Evolutionary conservation across 2,797 vertebrate genomes (phyloP), one percentile per base, ranked within the genome.

Genomic region (Nothura maculosa): DNA sequence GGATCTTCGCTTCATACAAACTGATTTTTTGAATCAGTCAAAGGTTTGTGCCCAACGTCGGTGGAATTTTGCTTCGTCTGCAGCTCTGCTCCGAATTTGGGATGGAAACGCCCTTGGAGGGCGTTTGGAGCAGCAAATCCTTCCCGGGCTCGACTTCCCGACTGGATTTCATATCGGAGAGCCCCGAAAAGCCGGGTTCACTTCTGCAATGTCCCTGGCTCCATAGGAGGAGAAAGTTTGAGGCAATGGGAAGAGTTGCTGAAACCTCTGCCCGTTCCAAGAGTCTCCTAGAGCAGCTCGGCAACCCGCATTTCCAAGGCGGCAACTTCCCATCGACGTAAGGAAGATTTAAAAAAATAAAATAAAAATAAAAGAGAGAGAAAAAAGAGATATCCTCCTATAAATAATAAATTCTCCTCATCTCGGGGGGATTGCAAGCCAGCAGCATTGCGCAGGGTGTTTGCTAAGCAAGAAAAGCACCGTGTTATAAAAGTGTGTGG

Each of bases 1-100:
- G 96, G 97, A 97, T 97, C 95, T 97, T 91, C 72, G 95, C 79
- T 96, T 88, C 80, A 66, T 36, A 78, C 20, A 69, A 94, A 72
- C 55, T 45, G 74, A 20, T 62, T 80, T 66, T 47, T 28, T 9
- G 82, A 48, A 48, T 10, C 24, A 87, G 67, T 76, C 72, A 54
- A 64, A 93, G 67, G 63, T 24, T 81, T 36, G 52, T 13, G 15
- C 22, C 67, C 55, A 50, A 30, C 60, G 78, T 36, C 3, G 12
- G 73, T 45, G 68, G 24, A 89, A 38, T 72, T 67, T 90, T 0
- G 18, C 20, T 70, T 77, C 47, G 27, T 17, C 62, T 38, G 4
- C 77, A 42, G 42, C 22, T 42, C 66, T 5, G 16, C 1, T 87
- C 87, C 25, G 57, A 34, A 66, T 16, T 21, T 69, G 36, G 48